These are phyloP conservation scores for Psilanteris sp. DNA, from an alignment of 1,140 invertebrate genomes.

Conservation along the genomic window DNA sequence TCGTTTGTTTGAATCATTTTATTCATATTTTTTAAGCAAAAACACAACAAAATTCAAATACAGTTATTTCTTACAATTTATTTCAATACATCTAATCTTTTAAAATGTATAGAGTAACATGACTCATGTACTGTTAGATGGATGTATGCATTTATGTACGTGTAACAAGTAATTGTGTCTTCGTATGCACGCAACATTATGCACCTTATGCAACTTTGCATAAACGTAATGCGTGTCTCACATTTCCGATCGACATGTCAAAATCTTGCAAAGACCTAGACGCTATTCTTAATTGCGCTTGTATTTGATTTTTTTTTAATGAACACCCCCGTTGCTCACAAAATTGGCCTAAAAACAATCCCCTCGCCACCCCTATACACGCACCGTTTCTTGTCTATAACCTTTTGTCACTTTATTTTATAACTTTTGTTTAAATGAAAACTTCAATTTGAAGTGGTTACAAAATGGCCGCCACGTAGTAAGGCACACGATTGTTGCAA, in stretches of 20 bases:
- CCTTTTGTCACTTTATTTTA: conserved; percentile 19
- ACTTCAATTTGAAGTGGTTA: conserved; percentile 71
- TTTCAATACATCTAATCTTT: conserved; percentile 75
- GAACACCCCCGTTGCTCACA: neutral
- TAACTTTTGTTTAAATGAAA: conserved; percentile 28
- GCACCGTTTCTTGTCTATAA: conserved; percentile 30
- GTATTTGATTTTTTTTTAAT: too few relatives aligned
- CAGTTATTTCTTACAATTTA: conserved; percentile 76
- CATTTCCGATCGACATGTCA: conserved; percentile 38
- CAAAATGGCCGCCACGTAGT: conserved; percentile 79
- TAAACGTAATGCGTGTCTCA: conserved; percentile 50
- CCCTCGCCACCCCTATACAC: neutral
- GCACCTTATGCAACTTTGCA: conserved; percentile 56
- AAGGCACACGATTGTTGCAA: conserved; percentile 80
- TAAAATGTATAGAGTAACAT: conserved; percentile 76
- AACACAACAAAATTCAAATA: conserved; percentile 79
- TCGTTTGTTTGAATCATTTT: conserved; percentile 74
- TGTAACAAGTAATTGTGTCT: conserved; percentile 51
- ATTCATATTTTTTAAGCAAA: conserved; percentile 80
- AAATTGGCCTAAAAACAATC: neutral
- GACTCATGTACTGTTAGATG: conserved; percentile 69
- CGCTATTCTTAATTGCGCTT: too few relatives aligned
- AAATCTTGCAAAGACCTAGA: conserved; percentile 2
- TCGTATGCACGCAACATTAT: conserved; percentile 55
- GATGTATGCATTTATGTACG: conserved; percentile 56